These are phyloP conservation scores for Lagopus muta DNA, from an alignment of 2,113 vertebrate species.

Conservation along the genomic window DNA sequence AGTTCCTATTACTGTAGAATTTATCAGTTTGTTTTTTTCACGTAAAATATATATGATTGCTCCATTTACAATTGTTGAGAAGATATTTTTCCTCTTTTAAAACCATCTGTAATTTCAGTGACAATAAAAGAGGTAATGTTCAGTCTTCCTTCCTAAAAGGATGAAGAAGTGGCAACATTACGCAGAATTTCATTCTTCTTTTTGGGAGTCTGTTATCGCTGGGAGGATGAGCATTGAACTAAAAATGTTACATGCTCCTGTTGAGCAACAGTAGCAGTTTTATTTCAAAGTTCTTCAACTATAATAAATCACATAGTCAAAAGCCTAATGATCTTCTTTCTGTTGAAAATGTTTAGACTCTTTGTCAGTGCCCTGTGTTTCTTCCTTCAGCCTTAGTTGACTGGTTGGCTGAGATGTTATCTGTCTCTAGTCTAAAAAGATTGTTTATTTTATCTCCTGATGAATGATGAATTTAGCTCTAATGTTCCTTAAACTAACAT, in stretches of 20 bases:
- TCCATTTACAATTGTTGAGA: neutral
- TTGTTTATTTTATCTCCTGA: neutral
- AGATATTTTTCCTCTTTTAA: neutral
- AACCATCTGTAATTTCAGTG: neutral
- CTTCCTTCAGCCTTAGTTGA: neutral
- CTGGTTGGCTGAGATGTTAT: neutral
- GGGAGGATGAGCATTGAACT: neutral
- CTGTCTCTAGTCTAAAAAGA: rapidly evolving
- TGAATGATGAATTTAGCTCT: neutral
- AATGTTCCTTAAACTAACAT: neutral
- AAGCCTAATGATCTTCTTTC: neutral
- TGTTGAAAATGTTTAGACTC: neutral
- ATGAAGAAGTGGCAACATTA: neutral
- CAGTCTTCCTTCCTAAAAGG: neutral
- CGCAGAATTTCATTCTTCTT: neutral
- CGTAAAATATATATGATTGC: neutral
- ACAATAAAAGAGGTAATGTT: neutral
- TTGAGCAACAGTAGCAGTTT: neutral
- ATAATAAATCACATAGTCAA: neutral
- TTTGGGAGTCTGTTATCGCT: neutral
- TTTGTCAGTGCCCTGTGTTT: rapidly evolving
- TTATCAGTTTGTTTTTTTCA: neutral
- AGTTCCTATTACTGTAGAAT: neutral
- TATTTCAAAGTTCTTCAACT: neutral
- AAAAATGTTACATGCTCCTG: neutral